A percentile compares a stretch with the other conserved stretches of the same genome.
phyloP scores from a whole-genome alignment of 2,113 vertebrate genomes.

The Leucopternis melanops region DNA sequence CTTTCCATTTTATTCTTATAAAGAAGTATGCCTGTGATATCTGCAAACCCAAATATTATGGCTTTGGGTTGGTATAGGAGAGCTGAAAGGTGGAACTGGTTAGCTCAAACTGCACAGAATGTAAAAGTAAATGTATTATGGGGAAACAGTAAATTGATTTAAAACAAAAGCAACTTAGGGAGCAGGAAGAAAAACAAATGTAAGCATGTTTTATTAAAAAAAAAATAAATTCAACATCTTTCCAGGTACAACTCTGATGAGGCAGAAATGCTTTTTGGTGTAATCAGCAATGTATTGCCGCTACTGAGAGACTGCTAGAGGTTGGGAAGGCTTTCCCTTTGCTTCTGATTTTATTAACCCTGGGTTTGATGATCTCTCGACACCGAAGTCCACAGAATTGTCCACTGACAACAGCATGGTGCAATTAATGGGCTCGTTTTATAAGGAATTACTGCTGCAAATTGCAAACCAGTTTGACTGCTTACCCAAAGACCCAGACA shows the following conservation, averaged over 20 bases:
- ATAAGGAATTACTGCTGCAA: neutral
- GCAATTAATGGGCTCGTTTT: neutral
- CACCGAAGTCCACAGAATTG: neutral
- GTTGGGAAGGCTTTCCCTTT: neutral
- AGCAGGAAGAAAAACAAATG: neutral
- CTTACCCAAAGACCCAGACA: neutral
- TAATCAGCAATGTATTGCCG: neutral
- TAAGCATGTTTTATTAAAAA: neutral
- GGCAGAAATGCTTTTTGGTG: neutral
- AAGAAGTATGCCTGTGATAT: neutral
- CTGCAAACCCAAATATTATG: neutral
- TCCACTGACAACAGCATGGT: neutral
- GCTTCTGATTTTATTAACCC: neutral
- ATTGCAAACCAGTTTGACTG: neutral
- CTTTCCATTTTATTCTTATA: neutral
- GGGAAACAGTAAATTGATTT: neutral
- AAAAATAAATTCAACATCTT: neutral
- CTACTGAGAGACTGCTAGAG: neutral
- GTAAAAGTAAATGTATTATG: neutral
- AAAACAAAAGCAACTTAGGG: neutral
- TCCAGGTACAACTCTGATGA: neutral
- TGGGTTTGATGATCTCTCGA: neutral
- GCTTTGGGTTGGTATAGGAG: neutral
- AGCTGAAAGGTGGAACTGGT: neutral
- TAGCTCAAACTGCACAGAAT: neutral